These are phyloP conservation scores for Syngnathus acus DNA, from an alignment of 2,797 vertebrate genomes.

Conservation along the genomic window DNA sequence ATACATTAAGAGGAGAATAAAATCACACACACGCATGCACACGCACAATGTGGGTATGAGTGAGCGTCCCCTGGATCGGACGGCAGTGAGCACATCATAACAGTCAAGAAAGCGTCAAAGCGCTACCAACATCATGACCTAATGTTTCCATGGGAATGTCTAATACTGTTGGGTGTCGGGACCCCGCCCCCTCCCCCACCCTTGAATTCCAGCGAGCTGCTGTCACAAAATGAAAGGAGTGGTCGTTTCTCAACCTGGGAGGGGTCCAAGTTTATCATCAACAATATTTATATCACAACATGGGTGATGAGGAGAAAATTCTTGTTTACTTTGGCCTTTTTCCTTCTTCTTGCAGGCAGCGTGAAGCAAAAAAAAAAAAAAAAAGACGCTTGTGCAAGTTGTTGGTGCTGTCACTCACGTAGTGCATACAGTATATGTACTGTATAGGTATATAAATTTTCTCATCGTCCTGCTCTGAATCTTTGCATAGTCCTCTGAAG, in stretches of 20 bases:
- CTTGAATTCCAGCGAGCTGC: slow-evolving; percentile 22
- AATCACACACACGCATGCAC: slow-evolving; percentile 58
- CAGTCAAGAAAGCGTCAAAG: neutral
- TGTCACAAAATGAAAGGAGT: slow-evolving; percentile 43
- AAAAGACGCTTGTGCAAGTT: neutral
- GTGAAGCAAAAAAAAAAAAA: neutral
- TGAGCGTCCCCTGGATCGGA: slow-evolving; percentile 36
- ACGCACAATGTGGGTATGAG: neutral
- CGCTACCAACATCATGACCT: slow-evolving; percentile 3
- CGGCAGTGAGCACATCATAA: slow-evolving; percentile 62
- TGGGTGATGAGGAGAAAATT: neutral
- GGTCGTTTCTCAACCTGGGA: neutral
- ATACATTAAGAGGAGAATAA: slow-evolving; percentile 67
- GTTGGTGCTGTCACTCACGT: neutral
- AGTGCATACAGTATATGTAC: neutral
- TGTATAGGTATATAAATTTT: neutral
- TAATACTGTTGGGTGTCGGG: slow-evolving; percentile 46
- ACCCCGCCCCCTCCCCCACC: slow-evolving; percentile 20
- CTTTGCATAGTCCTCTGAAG: slow-evolving; percentile 71
- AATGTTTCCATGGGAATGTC: slow-evolving; percentile 10
- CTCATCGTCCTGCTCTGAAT: slow-evolving; percentile 5
- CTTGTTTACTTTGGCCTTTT: neutral
- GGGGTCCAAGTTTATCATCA: slow-evolving; percentile 42
- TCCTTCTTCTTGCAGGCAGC: slow-evolving; percentile 1
- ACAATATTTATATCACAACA: slow-evolving; percentile 31